A percentile compares a stretch with the other conserved stretches of the same genome.
Conservation (phyloP, 2,888 invertebrate genomes). For the Eilema griseolum region DNA sequence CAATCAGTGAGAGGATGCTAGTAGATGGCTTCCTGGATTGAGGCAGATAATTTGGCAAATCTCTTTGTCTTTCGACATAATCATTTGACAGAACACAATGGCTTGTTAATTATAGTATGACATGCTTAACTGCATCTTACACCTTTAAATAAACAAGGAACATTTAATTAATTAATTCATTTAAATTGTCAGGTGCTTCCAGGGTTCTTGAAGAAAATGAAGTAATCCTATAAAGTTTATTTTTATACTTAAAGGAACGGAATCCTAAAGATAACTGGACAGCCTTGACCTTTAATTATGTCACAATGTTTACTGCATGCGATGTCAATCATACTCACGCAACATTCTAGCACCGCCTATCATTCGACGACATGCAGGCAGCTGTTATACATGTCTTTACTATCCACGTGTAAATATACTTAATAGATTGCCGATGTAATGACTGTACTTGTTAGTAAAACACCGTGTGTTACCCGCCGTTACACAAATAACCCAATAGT, state of each 20-base stretch:
- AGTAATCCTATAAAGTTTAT: background rate
- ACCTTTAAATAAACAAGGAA: background rate
- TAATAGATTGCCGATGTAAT: constrained; percentile 40
- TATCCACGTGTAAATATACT: constrained; percentile 31
- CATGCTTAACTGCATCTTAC: background rate
- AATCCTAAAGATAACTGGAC: background rate
- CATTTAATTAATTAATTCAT: no score
- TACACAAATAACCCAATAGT: constrained; percentile 58
- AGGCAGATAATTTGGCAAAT: background rate
- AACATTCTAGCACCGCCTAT: background rate
- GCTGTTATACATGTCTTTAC: background rate
- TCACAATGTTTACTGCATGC: constrained; percentile 5
- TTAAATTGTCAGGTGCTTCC: no score
- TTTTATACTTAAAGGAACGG: background rate
- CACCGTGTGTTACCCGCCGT: constrained; percentile 43
- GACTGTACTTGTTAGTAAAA: constrained; percentile 29
- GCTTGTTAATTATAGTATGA: background rate
- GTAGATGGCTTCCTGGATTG: background rate
- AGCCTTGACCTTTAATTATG: constrained; percentile 4
- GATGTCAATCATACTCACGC: constrained; percentile 4
- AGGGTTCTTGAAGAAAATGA: background rate
- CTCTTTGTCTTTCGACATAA: background rate
- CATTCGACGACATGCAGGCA: constrained; percentile 9
- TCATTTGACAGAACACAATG: background rate
- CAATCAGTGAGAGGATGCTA: background rate